These are phyloP conservation scores for Kryphioiulus occultus DNA, from an alignment of 2,888 invertebrate genomes.

Conservation along the genomic window DNA sequence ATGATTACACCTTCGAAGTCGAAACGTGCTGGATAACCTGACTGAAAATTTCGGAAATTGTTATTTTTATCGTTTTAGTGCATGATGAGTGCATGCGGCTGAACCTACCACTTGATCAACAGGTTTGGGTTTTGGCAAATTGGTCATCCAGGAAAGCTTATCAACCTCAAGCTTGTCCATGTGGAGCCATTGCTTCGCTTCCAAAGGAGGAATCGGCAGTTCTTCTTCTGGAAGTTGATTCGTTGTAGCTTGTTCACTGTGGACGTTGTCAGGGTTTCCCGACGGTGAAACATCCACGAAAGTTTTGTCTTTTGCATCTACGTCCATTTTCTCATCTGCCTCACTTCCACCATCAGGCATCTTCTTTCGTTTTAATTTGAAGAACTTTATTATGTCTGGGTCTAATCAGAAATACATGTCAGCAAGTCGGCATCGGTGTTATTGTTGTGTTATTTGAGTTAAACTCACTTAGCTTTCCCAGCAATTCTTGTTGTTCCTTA, in stretches of 20 bases:
- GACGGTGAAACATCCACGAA: not conserved
- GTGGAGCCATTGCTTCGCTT: conserved; percentile 59
- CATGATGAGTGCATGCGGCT: not conserved
- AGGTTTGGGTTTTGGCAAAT: conserved; percentile 58
- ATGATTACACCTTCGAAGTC: conserved; percentile 61
- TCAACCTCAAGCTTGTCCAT: conserved; percentile 63
- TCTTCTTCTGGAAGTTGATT: not conserved
- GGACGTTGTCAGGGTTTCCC: not conserved
- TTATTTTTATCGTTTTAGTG: not conserved
- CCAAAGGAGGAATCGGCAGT: conserved; percentile 56
- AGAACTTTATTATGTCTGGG: not conserved
- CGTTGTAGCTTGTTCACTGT: not conserved
- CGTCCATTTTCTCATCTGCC: not conserved
- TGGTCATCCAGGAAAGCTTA: conserved; percentile 63
- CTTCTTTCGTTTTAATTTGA: conserved; percentile 32
- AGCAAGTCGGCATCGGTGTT: not conserved
- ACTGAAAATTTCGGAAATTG: conserved; percentile 55
- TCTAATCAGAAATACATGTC: conserved; percentile 1
- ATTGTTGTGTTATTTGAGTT: not conserved
- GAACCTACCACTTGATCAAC: conserved; percentile 25
- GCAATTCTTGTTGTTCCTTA: conserved; percentile 74
- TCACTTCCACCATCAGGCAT: not conserved
- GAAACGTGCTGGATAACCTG: conserved; percentile 61
- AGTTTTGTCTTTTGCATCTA: not conserved
- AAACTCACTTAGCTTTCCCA: conserved; percentile 69